phyloP scores from a whole-genome alignment of 2,113 vertebrate species.

The Muntiacus muntjak region DNA sequence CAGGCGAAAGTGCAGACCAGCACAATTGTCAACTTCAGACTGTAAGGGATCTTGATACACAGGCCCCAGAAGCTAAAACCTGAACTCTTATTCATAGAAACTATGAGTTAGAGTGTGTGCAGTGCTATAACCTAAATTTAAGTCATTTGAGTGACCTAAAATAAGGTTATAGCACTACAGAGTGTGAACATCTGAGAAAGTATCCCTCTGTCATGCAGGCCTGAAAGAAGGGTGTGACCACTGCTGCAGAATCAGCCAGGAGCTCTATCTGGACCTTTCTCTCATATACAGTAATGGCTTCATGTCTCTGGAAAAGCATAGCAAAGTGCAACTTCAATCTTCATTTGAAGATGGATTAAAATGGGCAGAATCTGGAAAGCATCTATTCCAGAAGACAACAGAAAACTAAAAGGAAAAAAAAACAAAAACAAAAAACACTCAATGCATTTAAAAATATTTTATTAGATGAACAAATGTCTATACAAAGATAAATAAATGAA shows the following conservation, averaged over 20 bases:
- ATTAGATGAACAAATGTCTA: neutral
- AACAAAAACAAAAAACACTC: neutral
- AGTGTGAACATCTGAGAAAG: neutral
- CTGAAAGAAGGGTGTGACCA: neutral
- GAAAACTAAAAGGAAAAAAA: neutral
- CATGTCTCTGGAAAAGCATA: rapidly evolving
- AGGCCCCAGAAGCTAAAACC: rapidly evolving
- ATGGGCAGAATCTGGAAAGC: rapidly evolving
- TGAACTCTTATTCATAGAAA: no score
- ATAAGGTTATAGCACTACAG: neutral
- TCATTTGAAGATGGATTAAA: neutral
- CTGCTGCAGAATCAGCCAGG: rapidly evolving
- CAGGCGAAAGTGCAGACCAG: neutral
- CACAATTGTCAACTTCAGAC: rapidly evolving
- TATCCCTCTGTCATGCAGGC: rapidly evolving
- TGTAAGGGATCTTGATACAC: rapidly evolving
- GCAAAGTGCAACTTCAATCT: rapidly evolving
- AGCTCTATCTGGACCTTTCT: neutral
- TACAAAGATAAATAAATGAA: neutral
- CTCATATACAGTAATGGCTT: neutral
- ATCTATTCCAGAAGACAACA: neutral
- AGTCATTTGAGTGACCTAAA: neutral
- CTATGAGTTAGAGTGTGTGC: no score
- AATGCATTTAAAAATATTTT: neutral
- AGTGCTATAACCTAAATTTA: neutral